Evolutionary conservation across 2,797 vertebrate genomes (phyloP).

Genomic region (Dermochelys coriacea): DNA sequence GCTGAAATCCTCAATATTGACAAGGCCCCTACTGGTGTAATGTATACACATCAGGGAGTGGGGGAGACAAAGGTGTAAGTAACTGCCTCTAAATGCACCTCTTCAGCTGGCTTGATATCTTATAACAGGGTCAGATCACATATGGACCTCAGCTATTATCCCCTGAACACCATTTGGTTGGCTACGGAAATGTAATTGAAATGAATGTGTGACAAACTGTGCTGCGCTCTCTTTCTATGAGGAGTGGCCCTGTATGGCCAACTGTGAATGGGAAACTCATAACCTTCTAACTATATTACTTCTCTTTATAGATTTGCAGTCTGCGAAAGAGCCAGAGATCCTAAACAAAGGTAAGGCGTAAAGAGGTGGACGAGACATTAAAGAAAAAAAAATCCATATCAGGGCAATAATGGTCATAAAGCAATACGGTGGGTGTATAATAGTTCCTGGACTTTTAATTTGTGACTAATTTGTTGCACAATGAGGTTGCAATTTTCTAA

Average conservation of each 20-base stretch:
- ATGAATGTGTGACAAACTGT: background rate
- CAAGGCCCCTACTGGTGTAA: background rate
- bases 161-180: slow-evolving; percentile 40
- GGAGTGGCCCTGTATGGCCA: background rate
- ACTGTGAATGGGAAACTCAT: background rate
- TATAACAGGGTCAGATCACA: slow-evolving; percentile 52
- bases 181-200: slow-evolving; percentile 45
- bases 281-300: background rate
- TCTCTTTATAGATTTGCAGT: background rate
- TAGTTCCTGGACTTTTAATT: slow-evolving; percentile 84
- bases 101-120: slow-evolving; percentile 55
- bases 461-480: slow-evolving; percentile 95
- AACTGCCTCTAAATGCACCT: slow-evolving; percentile 26
- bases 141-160: slow-evolving; percentile 59
- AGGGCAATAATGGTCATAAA: slow-evolving; percentile 68
- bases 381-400: slow-evolving; percentile 69
- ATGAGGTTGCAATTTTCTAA: slow-evolving; percentile 94
- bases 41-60: background rate
- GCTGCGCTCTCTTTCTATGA: background rate
- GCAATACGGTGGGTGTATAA: slow-evolving; percentile 73
- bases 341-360: slow-evolving; percentile 58
- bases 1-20: background rate
- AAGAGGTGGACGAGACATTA: slow-evolving; percentile 60
- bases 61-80: background rate
- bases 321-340: slow-evolving; percentile 52